These are phyloP conservation scores for Papilio elwesi DNA, from an alignment of 2,888 invertebrate species.

Conservation along the genomic window DNA sequence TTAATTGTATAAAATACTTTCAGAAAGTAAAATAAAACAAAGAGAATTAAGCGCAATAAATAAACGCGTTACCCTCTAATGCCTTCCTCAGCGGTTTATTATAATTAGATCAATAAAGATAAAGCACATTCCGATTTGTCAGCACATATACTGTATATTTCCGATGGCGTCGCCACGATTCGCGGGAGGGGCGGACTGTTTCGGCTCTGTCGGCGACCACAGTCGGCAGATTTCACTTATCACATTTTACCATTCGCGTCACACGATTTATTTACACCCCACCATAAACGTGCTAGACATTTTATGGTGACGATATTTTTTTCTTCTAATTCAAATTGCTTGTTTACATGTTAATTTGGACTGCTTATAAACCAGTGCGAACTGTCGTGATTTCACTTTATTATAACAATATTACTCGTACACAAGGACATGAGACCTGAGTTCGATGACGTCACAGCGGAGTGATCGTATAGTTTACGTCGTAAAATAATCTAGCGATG, in stretches of 20 bases:
- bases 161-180: not conserved
- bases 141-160: slow-evolving; percentile 32
- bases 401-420: no score
- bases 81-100: not conserved
- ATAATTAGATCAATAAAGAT: slow-evolving; percentile 41
- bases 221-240: slow-evolving; percentile 34
- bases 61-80: slow-evolving; percentile 9
- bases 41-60: slow-evolving; percentile 1
- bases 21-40: not conserved
- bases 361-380: no score
- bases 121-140: slow-evolving; percentile 38
- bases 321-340: no score
- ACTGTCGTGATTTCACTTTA: no score
- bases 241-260: slow-evolving; percentile 28
- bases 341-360: no score
- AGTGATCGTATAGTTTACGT: no score
- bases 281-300: not conserved
- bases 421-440: no score
- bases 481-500: no score
- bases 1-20: no score
- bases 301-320: not conserved
- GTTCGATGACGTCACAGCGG: not conserved
- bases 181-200: slow-evolving; percentile 10
- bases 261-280: slow-evolving; percentile 11
- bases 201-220: not conserved